Conservation (phyloP, 2,113 vertebrate genomes). For the Semnornis frantzii region DNA sequence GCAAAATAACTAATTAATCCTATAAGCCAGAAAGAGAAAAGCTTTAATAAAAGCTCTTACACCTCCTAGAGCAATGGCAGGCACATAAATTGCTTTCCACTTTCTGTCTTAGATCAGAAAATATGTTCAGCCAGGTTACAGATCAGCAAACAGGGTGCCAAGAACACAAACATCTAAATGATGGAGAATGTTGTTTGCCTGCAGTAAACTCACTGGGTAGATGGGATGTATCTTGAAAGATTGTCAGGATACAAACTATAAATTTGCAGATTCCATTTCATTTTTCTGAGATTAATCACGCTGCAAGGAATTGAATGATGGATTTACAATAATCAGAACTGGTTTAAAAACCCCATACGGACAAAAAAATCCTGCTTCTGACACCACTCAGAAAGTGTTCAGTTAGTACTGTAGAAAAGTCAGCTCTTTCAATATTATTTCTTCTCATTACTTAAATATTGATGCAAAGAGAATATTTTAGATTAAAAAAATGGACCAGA, state of each 20-base stretch:
- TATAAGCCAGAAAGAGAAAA: background rate
- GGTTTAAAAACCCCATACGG: background rate
- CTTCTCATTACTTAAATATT: slow-evolving; percentile 11
- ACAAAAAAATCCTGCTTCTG: background rate
- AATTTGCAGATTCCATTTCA: slow-evolving; percentile 38
- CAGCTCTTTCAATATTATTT: slow-evolving; percentile 6
- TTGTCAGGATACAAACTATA: slow-evolving; percentile 24
- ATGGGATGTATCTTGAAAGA: slow-evolving; percentile 12
- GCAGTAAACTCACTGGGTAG: slow-evolving; percentile 12
- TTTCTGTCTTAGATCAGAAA: slow-evolving; percentile 40
- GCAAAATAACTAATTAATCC: slow-evolving; percentile 58
- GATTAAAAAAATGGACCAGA: background rate
- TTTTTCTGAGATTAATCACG: slow-evolving; percentile 49
- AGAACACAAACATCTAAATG: slow-evolving; percentile 48
- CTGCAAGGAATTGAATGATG: slow-evolving; percentile 1
- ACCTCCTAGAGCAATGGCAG: background rate
- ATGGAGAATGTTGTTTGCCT: slow-evolving; percentile 37
- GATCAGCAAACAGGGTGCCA: slow-evolving; percentile 54
- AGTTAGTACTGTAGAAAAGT: background rate
- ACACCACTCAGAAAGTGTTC: slow-evolving; percentile 7
- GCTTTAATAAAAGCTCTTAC: slow-evolving; percentile 10
- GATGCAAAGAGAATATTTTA: background rate
- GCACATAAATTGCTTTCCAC: slow-evolving; percentile 32
- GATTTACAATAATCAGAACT: slow-evolving; percentile 36
- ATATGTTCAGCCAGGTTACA: slow-evolving; percentile 46